phyloP scores from a whole-genome alignment of 2,888 invertebrate species.

The Zygaena filipendulae region DNA sequence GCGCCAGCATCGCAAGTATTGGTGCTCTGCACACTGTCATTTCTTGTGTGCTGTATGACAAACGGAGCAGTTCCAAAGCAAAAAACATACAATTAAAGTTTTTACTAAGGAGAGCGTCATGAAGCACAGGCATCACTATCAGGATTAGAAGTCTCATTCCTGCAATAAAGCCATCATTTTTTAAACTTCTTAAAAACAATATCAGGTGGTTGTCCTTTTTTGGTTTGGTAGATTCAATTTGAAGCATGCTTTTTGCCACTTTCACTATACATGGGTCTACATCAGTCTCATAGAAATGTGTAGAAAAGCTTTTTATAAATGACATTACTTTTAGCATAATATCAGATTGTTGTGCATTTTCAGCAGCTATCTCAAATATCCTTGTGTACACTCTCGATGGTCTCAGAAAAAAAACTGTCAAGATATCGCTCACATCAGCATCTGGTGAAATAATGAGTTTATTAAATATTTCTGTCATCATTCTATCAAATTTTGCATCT shows the following conservation, averaged over 20 bases:
- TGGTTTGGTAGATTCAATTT: slow-evolving; percentile 23
- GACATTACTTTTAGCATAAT: slow-evolving; percentile 43
- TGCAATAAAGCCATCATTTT: slow-evolving; percentile 28
- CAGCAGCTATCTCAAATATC: slow-evolving; percentile 38
- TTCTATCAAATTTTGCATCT: slow-evolving; percentile 26
- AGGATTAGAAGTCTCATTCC: slow-evolving; percentile 36
- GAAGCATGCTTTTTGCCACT: slow-evolving; percentile 28
- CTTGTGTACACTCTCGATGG: slow-evolving; percentile 36
- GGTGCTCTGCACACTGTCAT: slow-evolving; percentile 43
- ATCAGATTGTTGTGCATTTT: slow-evolving; percentile 35
- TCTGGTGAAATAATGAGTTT: slow-evolving; percentile 34
- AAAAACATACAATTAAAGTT: slow-evolving; percentile 28
- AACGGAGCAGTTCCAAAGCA: slow-evolving; percentile 31
- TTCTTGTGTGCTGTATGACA: slow-evolving; percentile 31
- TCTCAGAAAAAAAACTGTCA: slow-evolving; percentile 43
- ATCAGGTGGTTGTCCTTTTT: slow-evolving; percentile 33
- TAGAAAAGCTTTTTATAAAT: slow-evolving; percentile 32
- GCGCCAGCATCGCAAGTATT: slow-evolving; percentile 47
- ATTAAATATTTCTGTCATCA: slow-evolving; percentile 43
- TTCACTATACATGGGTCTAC: slow-evolving; percentile 39
- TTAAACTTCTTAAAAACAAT: slow-evolving; percentile 37
- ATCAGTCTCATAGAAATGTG: slow-evolving; percentile 38
- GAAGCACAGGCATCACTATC: slow-evolving; percentile 47
- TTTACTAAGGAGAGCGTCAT: slow-evolving; percentile 32
- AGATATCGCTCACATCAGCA: slow-evolving; percentile 32